phyloP scores from a whole-genome alignment of 2,113 vertebrate genomes.

The Pelecanoides urinatrix region DNA sequence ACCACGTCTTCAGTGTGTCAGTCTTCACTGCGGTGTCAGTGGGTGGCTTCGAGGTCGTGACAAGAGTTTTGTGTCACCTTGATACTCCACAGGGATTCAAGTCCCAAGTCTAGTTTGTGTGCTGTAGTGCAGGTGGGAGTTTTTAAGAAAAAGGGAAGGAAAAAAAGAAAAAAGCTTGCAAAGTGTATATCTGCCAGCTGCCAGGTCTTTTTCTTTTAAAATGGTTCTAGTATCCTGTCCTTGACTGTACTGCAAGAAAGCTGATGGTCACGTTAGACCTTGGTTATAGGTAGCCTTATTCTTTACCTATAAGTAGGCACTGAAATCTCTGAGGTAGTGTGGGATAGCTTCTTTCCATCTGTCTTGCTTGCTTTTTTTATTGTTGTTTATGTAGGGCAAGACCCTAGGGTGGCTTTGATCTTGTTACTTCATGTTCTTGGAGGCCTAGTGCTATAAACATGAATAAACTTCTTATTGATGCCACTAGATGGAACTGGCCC shows the following conservation, averaged over 20 bases:
- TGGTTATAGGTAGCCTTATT: background rate
- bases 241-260: background rate
- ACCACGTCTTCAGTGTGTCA: rapidly evolving
- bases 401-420: conserved; percentile 34
- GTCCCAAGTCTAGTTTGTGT: background rate
- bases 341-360: background rate
- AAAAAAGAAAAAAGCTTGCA: background rate
- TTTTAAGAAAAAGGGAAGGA: background rate
- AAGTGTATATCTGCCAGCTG: background rate
- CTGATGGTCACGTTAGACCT: background rate
- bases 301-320: background rate
- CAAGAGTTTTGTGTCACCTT: background rate
- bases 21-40: rapidly evolving
- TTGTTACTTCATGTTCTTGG: conserved; percentile 1
- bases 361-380: conserved; percentile 11
- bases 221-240: background rate
- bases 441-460: background rate
- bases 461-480: conserved; percentile 19
- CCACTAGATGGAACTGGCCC: conserved; percentile 38
- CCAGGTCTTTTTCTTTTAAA: background rate
- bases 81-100: rapidly evolving
- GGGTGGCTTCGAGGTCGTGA: rapidly evolving
- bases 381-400: conserved; percentile 42
- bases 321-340: background rate
- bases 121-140: background rate